phyloP scores from a whole-genome alignment of 2,113 vertebrate species.

The Chitala chitala region DNA sequence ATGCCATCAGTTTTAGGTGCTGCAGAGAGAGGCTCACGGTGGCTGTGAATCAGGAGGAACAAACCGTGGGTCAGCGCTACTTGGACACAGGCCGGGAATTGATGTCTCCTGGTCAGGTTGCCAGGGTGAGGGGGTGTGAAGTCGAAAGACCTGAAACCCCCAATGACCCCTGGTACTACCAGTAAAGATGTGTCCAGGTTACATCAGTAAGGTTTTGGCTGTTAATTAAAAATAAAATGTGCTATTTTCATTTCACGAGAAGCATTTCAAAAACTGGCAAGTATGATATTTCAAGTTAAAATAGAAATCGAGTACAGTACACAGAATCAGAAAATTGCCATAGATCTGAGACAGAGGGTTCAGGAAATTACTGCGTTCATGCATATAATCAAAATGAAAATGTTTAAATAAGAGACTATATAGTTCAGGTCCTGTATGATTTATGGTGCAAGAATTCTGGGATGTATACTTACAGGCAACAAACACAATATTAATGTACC shows the following conservation, averaged over 20 bases:
- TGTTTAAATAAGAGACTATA: constrained; percentile 10
- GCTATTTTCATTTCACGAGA: background rate
- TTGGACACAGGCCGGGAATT: too few relatives aligned
- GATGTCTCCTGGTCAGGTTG: too few relatives aligned
- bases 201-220: background rate
- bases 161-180: too few relatives aligned
- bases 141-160: too few relatives aligned
- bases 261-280: constrained; percentile 1
- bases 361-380: background rate
- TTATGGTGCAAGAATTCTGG: background rate
- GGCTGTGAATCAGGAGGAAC: too few relatives aligned
- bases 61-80: too few relatives aligned
- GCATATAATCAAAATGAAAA: constrained; percentile 15
- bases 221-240: background rate
- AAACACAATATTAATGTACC: constrained; percentile 9
- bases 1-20: too few relatives aligned
- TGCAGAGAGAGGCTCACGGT: too few relatives aligned
- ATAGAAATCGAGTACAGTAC: background rate
- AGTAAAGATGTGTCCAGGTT: too few relatives aligned
- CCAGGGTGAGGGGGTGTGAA: too few relatives aligned
- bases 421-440: constrained; percentile 2
- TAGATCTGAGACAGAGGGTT: background rate
- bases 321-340: background rate
- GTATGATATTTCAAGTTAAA: background rate
- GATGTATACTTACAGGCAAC: constrained; percentile 3